Conservation (phyloP, 2,113 vertebrate genomes). For the human region DNA sequence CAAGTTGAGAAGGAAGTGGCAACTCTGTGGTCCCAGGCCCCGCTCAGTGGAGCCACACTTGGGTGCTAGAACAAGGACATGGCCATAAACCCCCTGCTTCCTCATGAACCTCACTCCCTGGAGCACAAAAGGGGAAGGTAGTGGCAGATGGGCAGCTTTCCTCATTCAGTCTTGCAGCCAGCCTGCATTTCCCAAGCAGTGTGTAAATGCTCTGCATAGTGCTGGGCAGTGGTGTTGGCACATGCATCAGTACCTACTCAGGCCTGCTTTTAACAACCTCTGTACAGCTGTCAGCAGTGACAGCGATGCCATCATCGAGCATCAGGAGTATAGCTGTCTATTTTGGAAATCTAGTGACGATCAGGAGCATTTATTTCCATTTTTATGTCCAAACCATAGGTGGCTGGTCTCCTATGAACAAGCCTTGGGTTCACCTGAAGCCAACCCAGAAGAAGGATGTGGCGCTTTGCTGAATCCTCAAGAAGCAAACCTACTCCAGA, state of each 20-base stretch:
- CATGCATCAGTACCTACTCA: neutral
- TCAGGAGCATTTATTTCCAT: neutral
- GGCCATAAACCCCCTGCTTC: neutral
- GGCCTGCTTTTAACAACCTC: neutral
- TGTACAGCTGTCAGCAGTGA: neutral
- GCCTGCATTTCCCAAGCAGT: neutral
- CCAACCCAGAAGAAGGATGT: neutral
- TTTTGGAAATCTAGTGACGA: neutral
- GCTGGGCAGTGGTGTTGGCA: neutral
- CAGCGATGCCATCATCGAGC: fast-evolving
- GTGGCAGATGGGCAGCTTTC: neutral
- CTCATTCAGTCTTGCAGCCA: too few relatives aligned
- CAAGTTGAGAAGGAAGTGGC: neutral
- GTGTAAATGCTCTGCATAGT: neutral
- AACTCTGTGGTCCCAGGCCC: neutral
- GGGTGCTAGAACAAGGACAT: neutral
- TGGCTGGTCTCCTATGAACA: neutral
- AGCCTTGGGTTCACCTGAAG: neutral
- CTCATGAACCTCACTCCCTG: neutral
- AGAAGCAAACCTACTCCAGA: neutral
- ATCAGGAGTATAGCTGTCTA: neutral
- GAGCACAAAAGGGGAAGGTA: neutral
- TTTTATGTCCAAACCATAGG: neutral
- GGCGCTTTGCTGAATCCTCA: neutral
- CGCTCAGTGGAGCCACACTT: neutral